Evolutionary conservation across 2,888 invertebrate genomes (phyloP).

Genomic region (Agrotis segetum): DNA sequence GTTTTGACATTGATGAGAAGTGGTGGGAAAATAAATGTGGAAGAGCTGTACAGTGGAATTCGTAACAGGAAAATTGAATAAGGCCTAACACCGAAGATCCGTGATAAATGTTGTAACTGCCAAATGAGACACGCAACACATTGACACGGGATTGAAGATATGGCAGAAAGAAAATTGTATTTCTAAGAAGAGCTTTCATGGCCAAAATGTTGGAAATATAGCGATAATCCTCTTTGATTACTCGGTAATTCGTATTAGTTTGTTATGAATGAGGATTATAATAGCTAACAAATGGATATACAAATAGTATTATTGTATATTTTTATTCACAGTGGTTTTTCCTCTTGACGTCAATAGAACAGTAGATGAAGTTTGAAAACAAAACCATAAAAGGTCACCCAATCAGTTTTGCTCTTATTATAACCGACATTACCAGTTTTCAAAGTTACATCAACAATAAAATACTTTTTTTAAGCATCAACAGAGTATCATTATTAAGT

Average conservation of each 20-base stretch:
- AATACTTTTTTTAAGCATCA: background rate
- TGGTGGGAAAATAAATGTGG: background rate
- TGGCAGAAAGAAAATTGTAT: slow-evolving; percentile 33
- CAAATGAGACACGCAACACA: slow-evolving; percentile 40
- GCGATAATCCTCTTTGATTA: slow-evolving; percentile 9
- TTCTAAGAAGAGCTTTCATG: slow-evolving; percentile 2
- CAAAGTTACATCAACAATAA: background rate
- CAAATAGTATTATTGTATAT: background rate
- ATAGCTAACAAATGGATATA: background rate
- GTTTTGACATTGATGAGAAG: background rate
- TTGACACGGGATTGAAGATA: slow-evolving; percentile 38
- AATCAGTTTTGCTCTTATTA: background rate
- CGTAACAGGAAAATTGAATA: slow-evolving; percentile 50
- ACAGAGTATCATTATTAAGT: too few species aligned
- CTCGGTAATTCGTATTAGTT: background rate
- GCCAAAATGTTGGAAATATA: slow-evolving; percentile 1
- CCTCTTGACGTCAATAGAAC: background rate
- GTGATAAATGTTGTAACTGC: slow-evolving; percentile 58
- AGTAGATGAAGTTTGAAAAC: background rate
- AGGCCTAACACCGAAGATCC: slow-evolving; percentile 55
- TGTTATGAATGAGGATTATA: slow-evolving; percentile 8
- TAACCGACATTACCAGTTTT: background rate
- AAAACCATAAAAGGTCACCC: background rate
- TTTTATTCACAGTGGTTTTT: slow-evolving; percentile 13
- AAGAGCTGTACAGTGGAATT: slow-evolving; percentile 14